Evolutionary conservation across 2,888 invertebrate species (phyloP), one percentile per base, ranked within the genome.

Genomic region (Diaprepes abbreviatus): DNA sequence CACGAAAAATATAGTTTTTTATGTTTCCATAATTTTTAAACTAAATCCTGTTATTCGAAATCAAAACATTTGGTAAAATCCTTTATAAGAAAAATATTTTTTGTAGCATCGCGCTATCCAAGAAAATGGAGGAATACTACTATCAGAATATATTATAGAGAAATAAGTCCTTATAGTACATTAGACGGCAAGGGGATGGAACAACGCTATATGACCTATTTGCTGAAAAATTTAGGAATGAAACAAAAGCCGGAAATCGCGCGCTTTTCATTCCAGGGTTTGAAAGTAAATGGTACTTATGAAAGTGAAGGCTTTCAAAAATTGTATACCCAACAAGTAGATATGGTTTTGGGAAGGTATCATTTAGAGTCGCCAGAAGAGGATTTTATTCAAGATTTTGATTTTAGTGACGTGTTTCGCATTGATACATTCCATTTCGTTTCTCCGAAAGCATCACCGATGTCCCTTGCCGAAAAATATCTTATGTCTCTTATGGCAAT

Each of bases 101-200:
- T 40, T 14, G 14, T 35, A 50, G 62, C 19, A 33, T 35, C 35
- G 7, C 16, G 36, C 10, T 50, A 50, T 17, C 48, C 48, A 21
- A 35, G 50, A 35, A 28, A 35, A 48, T 50, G 48, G 62, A 31
- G 62, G 9, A 62, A 62, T 19, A 48, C 50, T 0, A 62, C 62
- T 12, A 35, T 62, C 1, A 48, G 36, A 21, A 24, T 16, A 33
- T 50, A 48, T 48, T 24, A 50, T 17, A 28, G 50, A 48, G 1
- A 36, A 12, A 19, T 62, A 19, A 1, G 2, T 21, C 62, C 62
- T 9, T 62, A 21, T 16, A 16, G 31, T 4, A 60, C 60, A 0
- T 7, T 3, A 9, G n/a, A 43, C n/a, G 21, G 14, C 12, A 1
- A 45, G 6, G 60, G 60, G 0, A 33, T 60, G 1, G 60, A 60